phyloP scores from a whole-genome alignment of 2,113 vertebrate genomes.

The Gallinago media region DNA sequence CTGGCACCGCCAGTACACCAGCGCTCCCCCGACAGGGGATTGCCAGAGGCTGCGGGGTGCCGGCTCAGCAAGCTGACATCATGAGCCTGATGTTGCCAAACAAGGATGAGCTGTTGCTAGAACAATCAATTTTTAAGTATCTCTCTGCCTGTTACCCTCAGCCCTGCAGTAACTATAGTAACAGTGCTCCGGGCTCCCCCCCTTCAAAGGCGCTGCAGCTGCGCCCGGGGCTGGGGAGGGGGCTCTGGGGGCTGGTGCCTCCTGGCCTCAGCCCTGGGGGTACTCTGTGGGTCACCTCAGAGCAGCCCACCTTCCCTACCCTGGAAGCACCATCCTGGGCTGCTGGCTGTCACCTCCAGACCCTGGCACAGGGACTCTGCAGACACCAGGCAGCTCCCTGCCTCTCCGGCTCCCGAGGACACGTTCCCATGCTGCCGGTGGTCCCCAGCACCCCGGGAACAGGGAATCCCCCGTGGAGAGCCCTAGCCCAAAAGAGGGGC shows the following conservation, averaged over 20 bases:
- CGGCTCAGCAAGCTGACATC: neutral
- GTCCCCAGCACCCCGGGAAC: neutral
- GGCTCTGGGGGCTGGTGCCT: fast-evolving
- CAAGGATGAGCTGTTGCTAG: conserved; percentile 19
- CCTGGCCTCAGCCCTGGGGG: neutral
- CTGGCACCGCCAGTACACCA: neutral
- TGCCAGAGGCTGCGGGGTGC: neutral
- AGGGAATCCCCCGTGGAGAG: neutral
- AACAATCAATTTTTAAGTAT: conserved; percentile 60
- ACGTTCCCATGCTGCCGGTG: fast-evolving
- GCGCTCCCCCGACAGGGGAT: neutral
- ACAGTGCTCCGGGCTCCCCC: conserved; percentile 43
- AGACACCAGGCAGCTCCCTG: fast-evolving
- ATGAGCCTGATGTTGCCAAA: conserved; percentile 41
- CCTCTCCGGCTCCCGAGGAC: neutral
- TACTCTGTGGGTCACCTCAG: neutral
- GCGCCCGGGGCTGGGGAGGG: neutral
- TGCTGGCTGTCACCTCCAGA: neutral
- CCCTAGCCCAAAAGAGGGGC: too few relatives aligned
- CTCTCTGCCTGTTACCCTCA: conserved; percentile 33
- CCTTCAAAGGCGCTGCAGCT: conserved; percentile 11
- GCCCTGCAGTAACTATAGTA: conserved; percentile 73
- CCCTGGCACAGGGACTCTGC: neutral
- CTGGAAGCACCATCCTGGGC: fast-evolving
- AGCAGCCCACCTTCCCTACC: neutral